Base-by-base conservation (phyloP, 2,888 invertebrate genomes). In the Tuberolachnus salignus region DNA sequence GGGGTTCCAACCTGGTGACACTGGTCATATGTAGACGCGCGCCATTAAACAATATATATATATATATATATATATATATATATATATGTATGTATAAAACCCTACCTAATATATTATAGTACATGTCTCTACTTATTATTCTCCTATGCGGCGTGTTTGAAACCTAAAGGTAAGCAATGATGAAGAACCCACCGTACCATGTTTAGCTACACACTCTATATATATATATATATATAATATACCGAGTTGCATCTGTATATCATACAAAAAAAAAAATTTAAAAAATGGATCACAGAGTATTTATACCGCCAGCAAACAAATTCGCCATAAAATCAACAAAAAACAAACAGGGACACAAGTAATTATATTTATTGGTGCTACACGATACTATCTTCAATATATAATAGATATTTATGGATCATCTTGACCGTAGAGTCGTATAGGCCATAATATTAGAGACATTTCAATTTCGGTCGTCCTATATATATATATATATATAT, bases 1-100 rank as follows among this genome's bases (percentile, higher is more conserved):
- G 81, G 49, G 81, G 34, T 78, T 67, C 46, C 75, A 78, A 21
- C 57, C 75, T 0, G 67, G 75, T 10, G 75, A 78, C 67, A 21
- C 55, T 0, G 67, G 67, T 26, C 75, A 75, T 57, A 78, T 78
- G 75, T 67, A 59, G n/a, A 67, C 59, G 9, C 23, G 14, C 16
- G 3, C 26, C n/a, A 16, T 16, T 16, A 55, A 19, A 34, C 34
- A 6, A 34, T 4, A 34, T 34, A 34, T 34, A 34, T 6, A 3
- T 34, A 34, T 6, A 3, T 34, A 34, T 6, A 3, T 34, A 34
- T 6, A 3, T 34, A 34, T 4, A 34, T 34, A 34, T 34, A 34
- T 6, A 3, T 34, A 34, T 6, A 3, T 34, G 6, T 6, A 3
- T 34, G 6, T 6, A 3, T 34, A 34, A n/a, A n/a, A n/a, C n/a